These are phyloP conservation scores for Ornithoptera priamus DNA, from an alignment of 2,888 invertebrate species.

Conservation along the genomic window DNA sequence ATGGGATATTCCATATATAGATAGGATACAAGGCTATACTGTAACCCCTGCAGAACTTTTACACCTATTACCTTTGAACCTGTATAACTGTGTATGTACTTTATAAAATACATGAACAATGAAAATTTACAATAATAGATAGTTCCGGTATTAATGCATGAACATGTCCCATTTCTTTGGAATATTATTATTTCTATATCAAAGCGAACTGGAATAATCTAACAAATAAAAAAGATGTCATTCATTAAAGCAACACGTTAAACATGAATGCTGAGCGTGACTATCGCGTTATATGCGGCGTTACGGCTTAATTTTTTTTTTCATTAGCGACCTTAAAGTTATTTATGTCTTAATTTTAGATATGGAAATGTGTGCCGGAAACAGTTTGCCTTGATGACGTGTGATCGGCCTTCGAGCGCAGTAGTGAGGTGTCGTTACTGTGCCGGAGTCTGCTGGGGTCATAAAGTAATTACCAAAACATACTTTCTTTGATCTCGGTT, in stretches of 20 bases:
- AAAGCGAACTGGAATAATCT: constrained; percentile 46
- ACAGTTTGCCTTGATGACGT: constrained; percentile 53
- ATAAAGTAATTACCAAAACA: constrained; percentile 41
- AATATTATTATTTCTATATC: constrained; percentile 37
- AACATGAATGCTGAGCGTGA: constrained; percentile 62
- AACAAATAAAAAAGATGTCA: constrained; percentile 47
- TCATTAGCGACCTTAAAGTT: constrained; percentile 55
- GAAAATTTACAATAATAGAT: background rate
- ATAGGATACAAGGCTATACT: no score
- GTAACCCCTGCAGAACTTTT: no score
- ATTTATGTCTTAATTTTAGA: constrained; percentile 75
- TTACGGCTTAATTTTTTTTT: constrained; percentile 58
- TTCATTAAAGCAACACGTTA: constrained; percentile 49
- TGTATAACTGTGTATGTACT: no score
- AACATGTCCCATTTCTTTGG: constrained; percentile 47
- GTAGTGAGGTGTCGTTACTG: constrained; percentile 51
- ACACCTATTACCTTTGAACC: no score
- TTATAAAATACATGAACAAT: background rate
- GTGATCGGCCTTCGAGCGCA: constrained; percentile 33
- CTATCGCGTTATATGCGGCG: constrained; percentile 60
- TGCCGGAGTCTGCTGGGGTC: constrained; percentile 31
- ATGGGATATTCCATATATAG: no score
- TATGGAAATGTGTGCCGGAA: constrained; percentile 62
- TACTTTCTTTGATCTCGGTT: constrained; percentile 23
- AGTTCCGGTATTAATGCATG: constrained; percentile 54